phyloP scores from a whole-genome alignment of 1,140 invertebrate species.

The Leptinotarsa defecta region DNA sequence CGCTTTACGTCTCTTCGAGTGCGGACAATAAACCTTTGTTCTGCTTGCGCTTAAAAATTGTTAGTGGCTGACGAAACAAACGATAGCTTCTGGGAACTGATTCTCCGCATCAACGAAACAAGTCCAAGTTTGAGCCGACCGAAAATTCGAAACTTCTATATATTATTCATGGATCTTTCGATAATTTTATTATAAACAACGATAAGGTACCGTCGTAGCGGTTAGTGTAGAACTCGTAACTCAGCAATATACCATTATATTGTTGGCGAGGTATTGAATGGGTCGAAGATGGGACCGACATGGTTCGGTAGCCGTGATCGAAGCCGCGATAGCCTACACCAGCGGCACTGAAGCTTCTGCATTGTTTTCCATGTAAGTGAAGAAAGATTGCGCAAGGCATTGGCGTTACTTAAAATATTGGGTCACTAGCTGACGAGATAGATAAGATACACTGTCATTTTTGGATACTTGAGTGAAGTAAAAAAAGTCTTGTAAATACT shows the following conservation, averaged over 20 bases:
- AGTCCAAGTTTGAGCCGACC: not conserved
- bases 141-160: not conserved
- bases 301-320: conserved; percentile 36
- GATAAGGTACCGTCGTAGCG: conserved; percentile 28
- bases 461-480: too few species aligned
- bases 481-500: too few species aligned
- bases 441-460: too few species aligned
- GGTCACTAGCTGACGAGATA: too few species aligned
- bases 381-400: conserved; percentile 14
- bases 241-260: conserved; percentile 40
- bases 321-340: conserved; percentile 35
- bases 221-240: conserved; percentile 32
- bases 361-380: conserved; percentile 24
- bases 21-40: too few species aligned
- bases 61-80: too few species aligned
- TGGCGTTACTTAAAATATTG: conserved; percentile 2
- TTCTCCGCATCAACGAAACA: not conserved
- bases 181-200: conserved; percentile 15
- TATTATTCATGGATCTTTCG: not conserved
- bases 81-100: too few species aligned
- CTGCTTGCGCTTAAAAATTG: too few species aligned
- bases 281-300: conserved; percentile 37
- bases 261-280: conserved; percentile 39
- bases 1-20: too few species aligned
- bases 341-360: conserved; percentile 31